Percentiles rank a stretch among this genome's conserved stretches.
Evolutionary conservation across 2,888 invertebrate species (phyloP).

Genomic region (Limnephilus rhombicus): DNA sequence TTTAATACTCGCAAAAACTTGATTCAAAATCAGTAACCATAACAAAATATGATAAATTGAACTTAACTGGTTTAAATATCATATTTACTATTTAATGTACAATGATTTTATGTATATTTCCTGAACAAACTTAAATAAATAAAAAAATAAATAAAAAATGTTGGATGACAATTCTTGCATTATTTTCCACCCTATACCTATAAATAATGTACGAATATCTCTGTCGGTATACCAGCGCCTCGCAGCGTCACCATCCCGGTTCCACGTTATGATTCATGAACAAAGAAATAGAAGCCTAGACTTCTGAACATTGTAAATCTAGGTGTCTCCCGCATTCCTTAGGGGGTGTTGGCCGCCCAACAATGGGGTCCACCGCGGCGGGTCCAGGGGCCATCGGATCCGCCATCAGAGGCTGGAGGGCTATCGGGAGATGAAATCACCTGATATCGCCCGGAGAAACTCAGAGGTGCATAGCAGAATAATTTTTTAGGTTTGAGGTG

Average conservation of each 20-base stretch:
- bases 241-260: not conserved
- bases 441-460: constrained; percentile 8
- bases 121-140: too few relatives aligned
- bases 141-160: too few relatives aligned
- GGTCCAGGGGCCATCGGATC: constrained; percentile 48
- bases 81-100: too few relatives aligned
- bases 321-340: constrained; percentile 35
- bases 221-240: too few relatives aligned
- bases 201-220: not conserved
- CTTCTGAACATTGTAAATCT: constrained; percentile 3
- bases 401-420: constrained; percentile 48
- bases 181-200: not conserved
- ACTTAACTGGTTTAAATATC: too few relatives aligned
- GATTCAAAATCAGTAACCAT: too few relatives aligned
- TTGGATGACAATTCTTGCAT: too few relatives aligned
- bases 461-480: not conserved
- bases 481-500: not conserved
- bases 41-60: too few relatives aligned
- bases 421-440: constrained; percentile 56
- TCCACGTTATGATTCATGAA: not conserved
- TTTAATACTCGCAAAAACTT: too few relatives aligned
- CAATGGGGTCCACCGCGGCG: constrained; percentile 47
- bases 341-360: constrained; percentile 35
- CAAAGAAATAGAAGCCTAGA: constrained; percentile 5
- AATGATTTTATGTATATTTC: too few relatives aligned